Conservation (phyloP, 2,113 vertebrate genomes). For the Aspidoscelis tigris region DNA sequence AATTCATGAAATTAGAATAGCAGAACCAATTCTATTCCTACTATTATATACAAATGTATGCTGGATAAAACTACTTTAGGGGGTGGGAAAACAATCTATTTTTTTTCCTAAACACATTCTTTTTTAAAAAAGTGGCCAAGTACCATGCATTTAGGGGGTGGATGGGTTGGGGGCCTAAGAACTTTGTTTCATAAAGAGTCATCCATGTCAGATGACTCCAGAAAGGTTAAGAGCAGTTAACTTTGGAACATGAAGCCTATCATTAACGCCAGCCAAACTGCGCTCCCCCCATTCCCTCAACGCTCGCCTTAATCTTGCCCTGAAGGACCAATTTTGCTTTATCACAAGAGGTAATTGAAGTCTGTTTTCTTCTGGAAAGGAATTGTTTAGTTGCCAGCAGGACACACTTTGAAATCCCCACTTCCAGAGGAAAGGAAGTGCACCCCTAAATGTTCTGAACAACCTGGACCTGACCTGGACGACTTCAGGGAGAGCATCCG, state of each 20-base stretch:
- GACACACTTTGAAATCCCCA: slow-evolving; percentile 37
- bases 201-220: not conserved
- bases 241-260: not conserved
- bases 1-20: not conserved
- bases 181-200: not conserved
- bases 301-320: slow-evolving; percentile 17
- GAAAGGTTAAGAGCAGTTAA: not conserved
- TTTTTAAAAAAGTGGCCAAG: not conserved
- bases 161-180: not conserved
- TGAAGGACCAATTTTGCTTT: slow-evolving; percentile 12
- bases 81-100: too few relatives aligned
- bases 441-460: slow-evolving; percentile 7
- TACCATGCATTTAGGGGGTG: slow-evolving; percentile 4
- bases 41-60: too few relatives aligned
- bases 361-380: slow-evolving; percentile 20
- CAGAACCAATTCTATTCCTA: too few relatives aligned
- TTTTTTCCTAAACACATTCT: too few relatives aligned
- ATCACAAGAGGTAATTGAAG: not conserved
- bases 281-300: not conserved
- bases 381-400: not conserved
- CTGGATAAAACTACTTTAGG: too few relatives aligned
- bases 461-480: slow-evolving; percentile 19
- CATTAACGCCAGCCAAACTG: not conserved
- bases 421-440: slow-evolving; percentile 36
- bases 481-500: slow-evolving; percentile 7